phyloP scores from a whole-genome alignment of 2,113 vertebrate genomes.

The Gavia stellata region DNA sequence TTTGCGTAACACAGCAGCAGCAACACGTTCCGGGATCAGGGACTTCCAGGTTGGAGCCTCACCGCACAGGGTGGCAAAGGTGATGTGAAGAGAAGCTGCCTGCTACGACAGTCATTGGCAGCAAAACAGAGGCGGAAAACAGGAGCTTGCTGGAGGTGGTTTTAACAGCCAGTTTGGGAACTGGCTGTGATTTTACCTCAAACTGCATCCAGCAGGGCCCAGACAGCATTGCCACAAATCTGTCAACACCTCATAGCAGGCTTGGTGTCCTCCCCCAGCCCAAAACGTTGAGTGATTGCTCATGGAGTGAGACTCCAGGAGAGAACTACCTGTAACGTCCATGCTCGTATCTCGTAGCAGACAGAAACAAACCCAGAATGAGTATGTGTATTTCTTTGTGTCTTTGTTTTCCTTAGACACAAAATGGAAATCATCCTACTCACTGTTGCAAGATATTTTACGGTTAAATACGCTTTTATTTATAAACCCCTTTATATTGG shows the following conservation, averaged over 20 bases:
- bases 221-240: background rate
- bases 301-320: background rate
- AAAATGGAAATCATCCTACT: background rate
- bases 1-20: background rate
- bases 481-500: background rate
- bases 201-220: background rate
- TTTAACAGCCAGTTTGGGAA: background rate
- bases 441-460: background rate
- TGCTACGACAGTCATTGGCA: fast-evolving
- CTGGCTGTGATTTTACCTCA: background rate
- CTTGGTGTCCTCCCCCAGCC: too few species aligned
- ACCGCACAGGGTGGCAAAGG: background rate
- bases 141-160: background rate
- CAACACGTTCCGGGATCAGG: background rate
- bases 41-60: background rate
- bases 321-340: background rate
- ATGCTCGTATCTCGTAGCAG: fast-evolving
- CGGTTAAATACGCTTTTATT: background rate
- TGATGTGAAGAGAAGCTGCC: background rate
- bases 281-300: background rate
- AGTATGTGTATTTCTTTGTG: background rate
- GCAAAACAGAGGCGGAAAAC: background rate
- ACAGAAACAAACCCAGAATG: background rate
- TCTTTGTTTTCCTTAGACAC: background rate
- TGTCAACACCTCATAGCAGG: background rate